Evolutionary conservation across 1,140 invertebrate genomes (phyloP), one percentile per base, ranked within the genome.

Genomic region (Pseudomyrmex sp.): DNA sequence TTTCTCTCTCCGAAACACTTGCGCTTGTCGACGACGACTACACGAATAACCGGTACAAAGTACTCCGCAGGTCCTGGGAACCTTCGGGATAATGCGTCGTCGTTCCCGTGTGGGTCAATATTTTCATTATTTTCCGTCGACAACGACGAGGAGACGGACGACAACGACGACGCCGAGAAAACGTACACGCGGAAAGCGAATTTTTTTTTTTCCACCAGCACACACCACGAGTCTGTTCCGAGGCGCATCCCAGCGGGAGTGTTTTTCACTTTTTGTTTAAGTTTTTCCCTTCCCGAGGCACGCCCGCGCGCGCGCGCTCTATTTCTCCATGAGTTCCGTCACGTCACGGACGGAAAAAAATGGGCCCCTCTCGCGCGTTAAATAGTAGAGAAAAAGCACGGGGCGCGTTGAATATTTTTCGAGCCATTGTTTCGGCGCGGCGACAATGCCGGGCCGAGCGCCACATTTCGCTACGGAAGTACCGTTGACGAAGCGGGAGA

Each of bases 121-220:
- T 85, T 85, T 85, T 85, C 84, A 85, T 85, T 85, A 85, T 85
- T 85, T 84, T 69, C 63, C 66, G 20, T 26, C 35, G 63, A 52
- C 75, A 77, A 68, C 75, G 75, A 68, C 75, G 75, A 77, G 44
- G 63, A 56, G 48, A 20, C 18, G 63, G 26, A 66, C 46, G 46
- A 65, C 13, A 35, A 66, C 52, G 76, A 9, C 18, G 63, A 72
- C 23, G 44, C 52, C 75, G 70, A 46, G 59, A 63, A 76, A 83
- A 52, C 73, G 59, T 52, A 76, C 75, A 62, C 52, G 74, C 52
- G 18, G 35, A n/a, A 26, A 61, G n/a, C 18, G 18, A 69, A 65
- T 73, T 69, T 75, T 62, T 80, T 62, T 80, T 82, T 62, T 68
- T 61, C 46, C 73, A 18, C 35, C 35, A 35, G 35, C 5, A 35